phyloP scores from a whole-genome alignment of 1,140 invertebrate genomes.

The Leptinotarsa lineolata region DNA sequence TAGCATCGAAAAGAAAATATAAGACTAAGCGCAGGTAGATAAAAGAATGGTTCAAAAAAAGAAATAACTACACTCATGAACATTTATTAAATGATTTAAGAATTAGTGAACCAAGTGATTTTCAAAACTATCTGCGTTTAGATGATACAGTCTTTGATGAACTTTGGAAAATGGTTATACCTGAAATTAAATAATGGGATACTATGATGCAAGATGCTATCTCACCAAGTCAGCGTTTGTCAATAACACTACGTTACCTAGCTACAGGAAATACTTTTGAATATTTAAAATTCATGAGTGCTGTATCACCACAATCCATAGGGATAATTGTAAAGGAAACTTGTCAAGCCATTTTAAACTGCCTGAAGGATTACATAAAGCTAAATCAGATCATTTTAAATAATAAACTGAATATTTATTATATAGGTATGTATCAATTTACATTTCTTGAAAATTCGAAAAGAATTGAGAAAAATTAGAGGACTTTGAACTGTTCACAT shows the following conservation, averaged over 20 bases:
- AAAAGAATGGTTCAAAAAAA: conserved; percentile 23
- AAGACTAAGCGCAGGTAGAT: conserved; percentile 26
- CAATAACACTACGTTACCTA: conserved; percentile 42
- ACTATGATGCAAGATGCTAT: conserved; percentile 42
- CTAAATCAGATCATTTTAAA: not conserved
- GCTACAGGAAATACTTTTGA: conserved; percentile 36
- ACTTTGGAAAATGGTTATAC: no score
- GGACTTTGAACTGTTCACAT: no score
- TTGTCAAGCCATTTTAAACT: conserved; percentile 6
- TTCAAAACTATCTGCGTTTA: conserved; percentile 33
- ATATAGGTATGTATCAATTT: no score
- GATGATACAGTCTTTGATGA: not conserved
- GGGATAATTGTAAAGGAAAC: no score
- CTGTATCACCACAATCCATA: conserved; percentile 23
- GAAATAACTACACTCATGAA: conserved; percentile 9
- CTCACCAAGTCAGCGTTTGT: no score
- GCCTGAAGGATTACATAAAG: conserved; percentile 10
- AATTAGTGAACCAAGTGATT: conserved; percentile 30
- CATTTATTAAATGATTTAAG: conserved; percentile 10
- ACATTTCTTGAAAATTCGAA: no score
- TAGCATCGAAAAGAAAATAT: not conserved
- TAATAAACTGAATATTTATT: no score
- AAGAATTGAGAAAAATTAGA: no score
- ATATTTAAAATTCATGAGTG: conserved; percentile 33
- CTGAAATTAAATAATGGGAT: conserved; percentile 44